Percentiles rank a stretch among this genome's conserved stretches.
These are phyloP conservation scores for Mola mola DNA, from an alignment of 2,113 vertebrate species.

Conservation along the genomic window DNA sequence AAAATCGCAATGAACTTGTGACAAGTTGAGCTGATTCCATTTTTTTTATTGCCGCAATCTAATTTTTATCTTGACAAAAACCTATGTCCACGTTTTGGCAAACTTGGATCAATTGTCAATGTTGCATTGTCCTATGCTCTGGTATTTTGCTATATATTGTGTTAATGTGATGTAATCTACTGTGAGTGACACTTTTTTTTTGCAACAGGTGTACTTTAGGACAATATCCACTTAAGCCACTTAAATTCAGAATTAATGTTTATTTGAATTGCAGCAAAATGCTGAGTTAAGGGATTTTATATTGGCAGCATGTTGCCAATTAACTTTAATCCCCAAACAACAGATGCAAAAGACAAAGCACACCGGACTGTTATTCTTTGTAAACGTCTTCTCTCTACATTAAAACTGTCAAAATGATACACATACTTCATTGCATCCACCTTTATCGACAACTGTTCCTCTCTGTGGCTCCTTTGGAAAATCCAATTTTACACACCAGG, in stretches of 20 bases:
- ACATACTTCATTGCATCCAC: slow-evolving; percentile 69
- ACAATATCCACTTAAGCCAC: background rate
- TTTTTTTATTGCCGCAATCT: no score
- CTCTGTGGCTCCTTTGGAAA: slow-evolving; percentile 78
- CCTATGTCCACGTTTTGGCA: no score
- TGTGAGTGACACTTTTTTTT: slow-evolving; percentile 51
- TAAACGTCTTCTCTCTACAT: slow-evolving; percentile 55
- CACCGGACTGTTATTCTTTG: slow-evolving; percentile 64
- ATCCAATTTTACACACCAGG: slow-evolving; percentile 85
- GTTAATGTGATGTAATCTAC: slow-evolving; percentile 43
- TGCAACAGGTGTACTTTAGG: slow-evolving; percentile 17
- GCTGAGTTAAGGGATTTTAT: slow-evolving; percentile 44
- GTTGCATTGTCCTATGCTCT: no score
- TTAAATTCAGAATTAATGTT: slow-evolving; percentile 44
- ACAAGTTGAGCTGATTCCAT: no score
- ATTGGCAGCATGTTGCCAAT: slow-evolving; percentile 26
- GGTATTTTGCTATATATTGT: no score
- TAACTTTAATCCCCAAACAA: slow-evolving; percentile 57
- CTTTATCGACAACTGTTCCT: slow-evolving; percentile 80
- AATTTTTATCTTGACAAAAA: no score
- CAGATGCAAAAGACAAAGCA: slow-evolving; percentile 56
- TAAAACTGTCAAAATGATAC: slow-evolving; percentile 71
- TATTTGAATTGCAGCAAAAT: slow-evolving; percentile 17
- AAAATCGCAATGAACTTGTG: no score
- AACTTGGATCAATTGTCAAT: no score